Evolutionary conservation across 2,797 vertebrate genomes (phyloP).

Genomic region (Paramormyrops hopkinsi): DNA sequence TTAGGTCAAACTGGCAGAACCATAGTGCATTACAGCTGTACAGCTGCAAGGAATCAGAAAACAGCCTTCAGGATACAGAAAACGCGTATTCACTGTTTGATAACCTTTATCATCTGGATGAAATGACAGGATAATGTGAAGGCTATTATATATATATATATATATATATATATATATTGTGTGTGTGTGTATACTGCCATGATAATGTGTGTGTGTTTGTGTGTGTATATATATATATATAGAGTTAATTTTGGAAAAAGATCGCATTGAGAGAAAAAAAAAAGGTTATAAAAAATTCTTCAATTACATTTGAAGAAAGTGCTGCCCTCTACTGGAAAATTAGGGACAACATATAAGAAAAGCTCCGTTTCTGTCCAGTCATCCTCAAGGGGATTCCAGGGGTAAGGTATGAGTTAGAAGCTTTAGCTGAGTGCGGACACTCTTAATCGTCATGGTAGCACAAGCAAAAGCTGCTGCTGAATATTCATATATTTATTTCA

Average conservation of each 20-base stretch:
- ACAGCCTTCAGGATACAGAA: not conserved
- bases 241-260: not conserved
- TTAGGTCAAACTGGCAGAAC: not conserved
- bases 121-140: not conserved
- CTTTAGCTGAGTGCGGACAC: not conserved
- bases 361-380: not conserved
- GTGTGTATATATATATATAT: not conserved
- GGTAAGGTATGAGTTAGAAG: not conserved
- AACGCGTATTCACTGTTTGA: not conserved
- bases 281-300: not conserved
- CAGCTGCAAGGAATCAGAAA: not conserved
- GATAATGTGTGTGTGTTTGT: too few species aligned
- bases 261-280: not conserved
- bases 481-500: not conserved
- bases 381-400: not conserved
- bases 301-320: not conserved
- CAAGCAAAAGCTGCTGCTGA: not conserved
- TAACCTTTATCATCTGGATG: not conserved
- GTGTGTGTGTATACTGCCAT: too few species aligned
- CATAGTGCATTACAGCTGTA: not conserved
- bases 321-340: conserved; percentile 2
- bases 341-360: not conserved
- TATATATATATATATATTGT: not conserved
- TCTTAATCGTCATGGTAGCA: not conserved
- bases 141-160: not conserved